Conservation (phyloP, 2,888 invertebrate genomes). For the Linyphia triangularis region DNA sequence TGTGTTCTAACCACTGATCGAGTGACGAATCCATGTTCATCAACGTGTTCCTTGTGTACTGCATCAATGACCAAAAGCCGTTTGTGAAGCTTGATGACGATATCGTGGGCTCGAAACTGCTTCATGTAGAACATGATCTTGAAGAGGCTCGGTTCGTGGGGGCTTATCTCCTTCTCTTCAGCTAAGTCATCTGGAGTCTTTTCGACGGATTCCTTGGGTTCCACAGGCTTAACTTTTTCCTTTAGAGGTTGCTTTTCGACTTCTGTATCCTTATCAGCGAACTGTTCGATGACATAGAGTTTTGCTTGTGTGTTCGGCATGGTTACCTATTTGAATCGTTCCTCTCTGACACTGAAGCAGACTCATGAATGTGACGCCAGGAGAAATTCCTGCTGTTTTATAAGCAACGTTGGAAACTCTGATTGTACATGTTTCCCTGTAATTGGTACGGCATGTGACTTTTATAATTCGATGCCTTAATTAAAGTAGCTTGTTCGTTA, state of each 20-base stretch:
- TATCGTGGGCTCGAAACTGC: neutral
- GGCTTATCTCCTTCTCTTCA: neutral
- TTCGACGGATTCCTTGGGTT: neutral
- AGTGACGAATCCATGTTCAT: constrained; percentile 12
- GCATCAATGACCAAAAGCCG: constrained; percentile 2
- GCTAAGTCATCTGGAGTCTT: neutral
- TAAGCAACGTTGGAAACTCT: too few relatives aligned
- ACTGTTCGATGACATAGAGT: neutral
- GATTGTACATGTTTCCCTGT: too few relatives aligned
- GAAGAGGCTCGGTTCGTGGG: neutral
- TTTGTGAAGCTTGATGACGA: neutral
- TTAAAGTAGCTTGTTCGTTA: too few relatives aligned
- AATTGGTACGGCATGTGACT: too few relatives aligned
- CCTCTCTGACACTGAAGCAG: too few relatives aligned
- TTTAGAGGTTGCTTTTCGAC: neutral
- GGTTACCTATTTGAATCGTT: too few relatives aligned
- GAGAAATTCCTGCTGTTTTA: too few relatives aligned
- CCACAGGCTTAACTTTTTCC: too few relatives aligned
- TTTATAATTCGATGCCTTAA: too few relatives aligned
- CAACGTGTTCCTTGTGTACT: neutral
- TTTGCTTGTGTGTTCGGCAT: neutral
- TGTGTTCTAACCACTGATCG: constrained; percentile 10
- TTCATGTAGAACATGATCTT: constrained; percentile 6
- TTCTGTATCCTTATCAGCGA: neutral
- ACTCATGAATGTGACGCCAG: too few relatives aligned